Evolutionary conservation across 1,140 invertebrate genomes (phyloP), one percentile per base, ranked within the genome.

Genomic region (Drosophila equinoxialis): DNA sequence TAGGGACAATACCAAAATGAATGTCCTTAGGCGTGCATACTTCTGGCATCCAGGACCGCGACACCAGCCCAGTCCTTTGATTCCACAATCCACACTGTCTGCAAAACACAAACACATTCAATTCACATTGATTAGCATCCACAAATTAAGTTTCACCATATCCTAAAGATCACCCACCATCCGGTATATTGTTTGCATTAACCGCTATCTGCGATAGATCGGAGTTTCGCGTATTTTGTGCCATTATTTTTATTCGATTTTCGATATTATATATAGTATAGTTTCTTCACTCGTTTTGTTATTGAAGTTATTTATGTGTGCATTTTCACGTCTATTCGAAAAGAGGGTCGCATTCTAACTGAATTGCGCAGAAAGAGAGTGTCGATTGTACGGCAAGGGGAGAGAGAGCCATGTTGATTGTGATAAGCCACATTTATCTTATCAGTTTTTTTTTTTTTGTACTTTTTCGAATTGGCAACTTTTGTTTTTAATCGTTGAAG

Each of bases 1-100:
- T 69, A 92, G 74, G 61, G 93, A 90, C n/a, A 95, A 74, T 0
- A 94, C 79, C 8, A 92, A 65, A 10, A 95, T 83, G 79, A 94
- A 95, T 20, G 93, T 80, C 57, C 92, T 90, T 3, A 94, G 87
- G 5, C 94, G 94, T 17, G 94, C 94, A 35, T 93, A 94, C 91
- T 93, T 94, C 45, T 93, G 92, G 70, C 94, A 93, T 77, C 91
- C 93, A 4, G 94, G 92, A 23, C 91, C 90, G 54, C 92, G 79
- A 37, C 93, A 92, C 74, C 94, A 94, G 69, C 92, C 94, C 45
- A 94, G 67, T 41, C 92, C 92, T 62, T 81, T 92, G 67, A 94
- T 93, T 39, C 95, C 95, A 72, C 95, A 95, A 74, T 95, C 95
- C n/a, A 95, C 91, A 67, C 93, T 93, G 80, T 94, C 93, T 91